Percentiles rank a stretch among this genome's conserved stretches.
Evolutionary conservation across 2,888 invertebrate species (phyloP).

Genomic region (Dynastes grantii): DNA sequence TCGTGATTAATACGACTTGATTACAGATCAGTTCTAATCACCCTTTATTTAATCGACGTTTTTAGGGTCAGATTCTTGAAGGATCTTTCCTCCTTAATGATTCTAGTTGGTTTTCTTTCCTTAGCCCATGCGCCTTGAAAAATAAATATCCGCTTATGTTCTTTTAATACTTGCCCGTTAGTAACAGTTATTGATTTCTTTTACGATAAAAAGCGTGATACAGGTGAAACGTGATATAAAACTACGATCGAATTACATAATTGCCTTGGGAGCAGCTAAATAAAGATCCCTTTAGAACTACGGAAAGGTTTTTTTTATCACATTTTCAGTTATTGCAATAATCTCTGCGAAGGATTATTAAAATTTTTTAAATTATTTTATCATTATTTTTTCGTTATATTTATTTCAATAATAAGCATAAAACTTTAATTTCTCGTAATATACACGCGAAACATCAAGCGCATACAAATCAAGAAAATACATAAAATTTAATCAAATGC

Average conservation of each 20-base stretch:
- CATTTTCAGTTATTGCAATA: too few relatives aligned
- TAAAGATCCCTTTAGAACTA: background rate
- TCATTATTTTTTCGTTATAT: too few relatives aligned
- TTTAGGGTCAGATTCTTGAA: slow-evolving; percentile 20
- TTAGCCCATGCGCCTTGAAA: background rate
- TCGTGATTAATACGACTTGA: slow-evolving; percentile 45
- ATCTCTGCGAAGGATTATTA: too few relatives aligned
- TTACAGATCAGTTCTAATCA: slow-evolving; percentile 44
- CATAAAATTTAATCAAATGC: too few relatives aligned
- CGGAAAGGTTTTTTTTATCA: too few relatives aligned
- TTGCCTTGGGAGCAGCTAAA: background rate
- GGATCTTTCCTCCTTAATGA: slow-evolving; percentile 30
- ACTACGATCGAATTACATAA: background rate
- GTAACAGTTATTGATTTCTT: slow-evolving; percentile 1
- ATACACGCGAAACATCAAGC: too few relatives aligned
- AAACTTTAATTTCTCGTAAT: too few relatives aligned
- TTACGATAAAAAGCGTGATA: background rate
- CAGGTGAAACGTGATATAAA: slow-evolving; percentile 2
- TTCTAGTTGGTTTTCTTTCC: background rate
- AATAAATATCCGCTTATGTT: slow-evolving; percentile 27
- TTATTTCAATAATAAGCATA: too few relatives aligned
- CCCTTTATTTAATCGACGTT: slow-evolving; percentile 46
- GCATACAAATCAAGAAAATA: too few relatives aligned
- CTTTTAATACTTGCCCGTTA: slow-evolving; percentile 4
- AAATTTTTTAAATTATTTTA: too few relatives aligned